Percentiles rank a stretch among this genome's conserved stretches.
These are phyloP conservation scores for Paedocypris micromegethes DNA, from an alignment of 2,797 vertebrate genomes.

Conservation along the genomic window DNA sequence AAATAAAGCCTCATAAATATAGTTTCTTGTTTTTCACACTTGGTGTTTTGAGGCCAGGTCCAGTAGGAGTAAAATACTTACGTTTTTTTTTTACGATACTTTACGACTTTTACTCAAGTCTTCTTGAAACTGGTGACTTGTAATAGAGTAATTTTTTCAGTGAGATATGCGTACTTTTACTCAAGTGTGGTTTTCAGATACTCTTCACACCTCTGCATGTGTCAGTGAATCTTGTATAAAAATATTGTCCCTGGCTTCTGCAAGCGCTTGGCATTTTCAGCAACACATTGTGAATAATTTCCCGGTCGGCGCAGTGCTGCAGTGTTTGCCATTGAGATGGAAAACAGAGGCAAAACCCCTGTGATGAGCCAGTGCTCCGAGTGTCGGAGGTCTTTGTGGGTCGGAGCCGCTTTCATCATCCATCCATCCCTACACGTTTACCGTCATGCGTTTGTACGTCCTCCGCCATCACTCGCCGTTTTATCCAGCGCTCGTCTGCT, in stretches of 20 bases:
- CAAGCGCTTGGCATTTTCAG: slow-evolving; percentile 68
- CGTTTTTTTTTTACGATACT: too few relatives aligned
- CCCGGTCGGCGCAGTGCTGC: slow-evolving; percentile 60
- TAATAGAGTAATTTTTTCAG: too few relatives aligned
- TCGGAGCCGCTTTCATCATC: slow-evolving; percentile 44
- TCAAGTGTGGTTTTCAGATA: background rate
- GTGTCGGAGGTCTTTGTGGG: background rate
- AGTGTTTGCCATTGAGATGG: slow-evolving; percentile 65
- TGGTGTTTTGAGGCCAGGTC: too few relatives aligned
- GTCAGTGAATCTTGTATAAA: slow-evolving; percentile 62
- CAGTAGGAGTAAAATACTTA: too few relatives aligned
- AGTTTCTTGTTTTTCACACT: too few relatives aligned
- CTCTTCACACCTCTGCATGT: slow-evolving; percentile 57
- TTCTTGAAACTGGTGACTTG: too few relatives aligned
- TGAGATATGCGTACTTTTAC: too few relatives aligned
- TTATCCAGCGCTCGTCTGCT: slow-evolving; percentile 68
- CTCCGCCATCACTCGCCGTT: slow-evolving; percentile 37
- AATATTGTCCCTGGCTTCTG: slow-evolving; percentile 66
- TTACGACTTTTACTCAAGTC: too few relatives aligned
- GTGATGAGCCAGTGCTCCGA: slow-evolving; percentile 70
- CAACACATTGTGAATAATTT: slow-evolving; percentile 74
- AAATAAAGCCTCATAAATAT: too few relatives aligned
- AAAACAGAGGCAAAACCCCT: slow-evolving; percentile 67
- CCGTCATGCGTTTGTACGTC: slow-evolving; percentile 13
- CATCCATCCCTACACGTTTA: slow-evolving; percentile 1